Evolutionary conservation across 2,797 vertebrate species (phyloP).

Genomic region (Tolypeutes matacus): DNA sequence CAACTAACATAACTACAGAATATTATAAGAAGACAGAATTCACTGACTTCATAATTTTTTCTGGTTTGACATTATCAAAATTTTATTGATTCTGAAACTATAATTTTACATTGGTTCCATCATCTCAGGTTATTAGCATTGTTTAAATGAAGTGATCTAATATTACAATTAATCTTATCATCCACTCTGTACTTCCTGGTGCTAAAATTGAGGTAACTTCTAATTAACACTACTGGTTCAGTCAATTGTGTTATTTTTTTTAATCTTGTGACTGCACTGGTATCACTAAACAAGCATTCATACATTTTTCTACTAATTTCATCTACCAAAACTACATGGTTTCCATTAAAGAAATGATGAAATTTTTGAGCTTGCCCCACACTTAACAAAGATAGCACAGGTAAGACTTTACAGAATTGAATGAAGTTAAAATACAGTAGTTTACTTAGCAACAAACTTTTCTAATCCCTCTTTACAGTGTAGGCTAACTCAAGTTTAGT

Average conservation of each 20-base stretch:
- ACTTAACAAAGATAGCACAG: constrained; percentile 10
- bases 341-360: constrained; percentile 55
- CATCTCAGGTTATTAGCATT: constrained; percentile 87
- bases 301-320: constrained; percentile 75
- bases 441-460: background rate
- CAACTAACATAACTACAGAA: constrained; percentile 83
- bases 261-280: constrained; percentile 71
- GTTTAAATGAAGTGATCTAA: constrained; percentile 88
- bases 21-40: constrained; percentile 84
- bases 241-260: constrained; percentile 81
- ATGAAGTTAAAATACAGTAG: background rate
- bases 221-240: constrained; percentile 85
- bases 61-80: constrained; percentile 87
- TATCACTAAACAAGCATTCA: constrained; percentile 80
- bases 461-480: background rate
- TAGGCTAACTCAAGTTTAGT: background rate
- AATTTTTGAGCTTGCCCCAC: background rate
- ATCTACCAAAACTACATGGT: constrained; percentile 51
- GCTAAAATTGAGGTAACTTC: constrained; percentile 87
- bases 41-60: constrained; percentile 83
- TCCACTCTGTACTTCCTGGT: constrained; percentile 87
- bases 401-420: background rate
- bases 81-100: constrained; percentile 88
- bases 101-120: constrained; percentile 87
- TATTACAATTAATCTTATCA: constrained; percentile 87